Conservation (phyloP, 2,113 vertebrate genomes). For the Theristicus caerulescens region DNA sequence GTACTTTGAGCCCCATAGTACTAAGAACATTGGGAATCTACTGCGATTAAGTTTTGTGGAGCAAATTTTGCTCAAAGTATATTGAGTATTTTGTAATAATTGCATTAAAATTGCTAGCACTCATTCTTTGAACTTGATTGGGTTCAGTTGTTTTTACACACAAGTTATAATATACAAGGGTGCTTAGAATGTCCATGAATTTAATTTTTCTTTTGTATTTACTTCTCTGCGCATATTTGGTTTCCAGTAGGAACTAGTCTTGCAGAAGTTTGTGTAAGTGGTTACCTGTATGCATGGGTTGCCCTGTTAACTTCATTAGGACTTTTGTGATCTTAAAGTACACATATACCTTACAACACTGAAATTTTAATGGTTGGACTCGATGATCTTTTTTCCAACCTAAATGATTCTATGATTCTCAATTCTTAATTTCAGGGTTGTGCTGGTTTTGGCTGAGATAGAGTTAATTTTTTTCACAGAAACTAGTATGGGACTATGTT, state of each 20-base stretch:
- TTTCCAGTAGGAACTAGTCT: not conserved
- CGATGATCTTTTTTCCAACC: not conserved
- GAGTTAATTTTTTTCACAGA: no score
- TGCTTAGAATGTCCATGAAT: not conserved
- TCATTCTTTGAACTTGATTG: not conserved
- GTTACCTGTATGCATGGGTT: not conserved
- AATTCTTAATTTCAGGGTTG: not conserved
- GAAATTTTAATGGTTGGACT: not conserved
- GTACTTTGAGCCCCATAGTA: not conserved
- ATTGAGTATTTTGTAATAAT: not conserved
- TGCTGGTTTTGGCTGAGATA: no score
- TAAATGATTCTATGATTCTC: not conserved
- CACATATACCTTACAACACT: not conserved
- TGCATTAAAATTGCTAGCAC: not conserved
- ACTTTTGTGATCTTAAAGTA: not conserved
- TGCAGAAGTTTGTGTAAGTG: not conserved
- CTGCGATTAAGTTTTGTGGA: not conserved
- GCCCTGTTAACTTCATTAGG: not conserved
- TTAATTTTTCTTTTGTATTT: not conserved
- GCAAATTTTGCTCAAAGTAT: not conserved
- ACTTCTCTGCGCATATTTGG: not conserved
- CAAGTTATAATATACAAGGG: not conserved
- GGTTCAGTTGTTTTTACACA: not conserved
- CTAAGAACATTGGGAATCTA: not conserved
- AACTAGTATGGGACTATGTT: no score